Percentiles rank a stretch among this genome's conserved stretches.
Evolutionary conservation across 2,797 vertebrate genomes (phyloP).

Genomic region (Cyclura pinguis): DNA sequence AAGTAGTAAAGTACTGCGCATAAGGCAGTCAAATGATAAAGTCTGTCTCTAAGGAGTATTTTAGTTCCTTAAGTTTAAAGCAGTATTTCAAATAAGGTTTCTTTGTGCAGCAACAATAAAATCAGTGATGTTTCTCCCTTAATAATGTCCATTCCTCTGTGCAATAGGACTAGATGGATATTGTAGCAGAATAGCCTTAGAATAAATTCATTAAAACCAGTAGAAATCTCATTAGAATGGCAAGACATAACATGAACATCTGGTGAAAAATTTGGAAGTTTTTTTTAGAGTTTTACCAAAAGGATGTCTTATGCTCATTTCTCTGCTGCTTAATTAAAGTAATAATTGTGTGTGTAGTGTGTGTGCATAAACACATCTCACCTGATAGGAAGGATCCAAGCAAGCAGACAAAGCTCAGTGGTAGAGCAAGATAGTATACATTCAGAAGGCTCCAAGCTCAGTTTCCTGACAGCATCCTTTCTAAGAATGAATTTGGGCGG

Average conservation of each 20-base stretch:
- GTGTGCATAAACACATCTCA: too few species aligned
- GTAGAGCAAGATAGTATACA: background rate
- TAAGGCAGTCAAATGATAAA: background rate
- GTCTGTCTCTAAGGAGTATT: background rate
- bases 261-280: conserved; percentile 41
- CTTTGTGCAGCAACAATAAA: background rate
- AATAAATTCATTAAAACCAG: conserved; percentile 29
- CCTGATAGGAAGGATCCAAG: background rate
- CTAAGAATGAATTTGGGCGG: background rate
- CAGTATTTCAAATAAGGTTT: background rate
- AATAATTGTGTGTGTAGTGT: background rate
- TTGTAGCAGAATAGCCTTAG: background rate
- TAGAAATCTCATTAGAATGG: conserved; percentile 30
- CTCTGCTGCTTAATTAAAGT: conserved; percentile 20
- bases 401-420: background rate
- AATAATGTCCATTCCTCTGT: background rate
- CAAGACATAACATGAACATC: conserved; percentile 3
- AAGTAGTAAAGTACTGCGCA: background rate
- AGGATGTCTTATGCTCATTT: conserved; percentile 22
- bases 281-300: conserved; percentile 7
- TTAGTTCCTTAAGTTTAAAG: background rate
- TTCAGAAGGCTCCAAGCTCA: background rate
- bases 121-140: background rate
- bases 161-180: conserved; percentile 15
- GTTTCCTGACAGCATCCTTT: background rate